phyloP scores from a whole-genome alignment of 1,140 invertebrate genomes.

The Drosophila lacteicornis region DNA sequence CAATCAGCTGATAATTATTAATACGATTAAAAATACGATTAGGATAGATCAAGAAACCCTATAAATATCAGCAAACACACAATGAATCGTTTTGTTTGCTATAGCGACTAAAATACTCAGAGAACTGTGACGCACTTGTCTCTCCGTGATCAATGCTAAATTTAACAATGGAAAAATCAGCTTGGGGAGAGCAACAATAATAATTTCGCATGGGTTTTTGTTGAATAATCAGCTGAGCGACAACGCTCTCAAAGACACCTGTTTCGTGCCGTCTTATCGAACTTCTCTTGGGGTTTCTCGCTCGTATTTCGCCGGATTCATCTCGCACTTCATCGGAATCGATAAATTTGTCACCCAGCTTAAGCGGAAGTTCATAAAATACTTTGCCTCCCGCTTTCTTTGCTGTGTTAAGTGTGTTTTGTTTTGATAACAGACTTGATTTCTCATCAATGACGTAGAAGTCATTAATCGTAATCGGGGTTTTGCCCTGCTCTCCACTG shows the following conservation, averaged over 20 bases:
- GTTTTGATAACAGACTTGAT: constrained; percentile 44
- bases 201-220: constrained; percentile 19
- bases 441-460: constrained; percentile 43
- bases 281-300: constrained; percentile 34
- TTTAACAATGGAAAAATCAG: constrained; percentile 38
- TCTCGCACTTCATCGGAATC: constrained; percentile 59
- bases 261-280: background rate
- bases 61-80: constrained; percentile 22
- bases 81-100: constrained; percentile 1
- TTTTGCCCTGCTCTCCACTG: constrained; percentile 5
- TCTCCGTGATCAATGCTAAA: constrained; percentile 35
- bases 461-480: background rate
- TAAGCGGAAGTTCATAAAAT: constrained; percentile 40
- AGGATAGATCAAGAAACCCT: constrained; percentile 56
- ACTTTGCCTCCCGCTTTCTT: constrained; percentile 27
- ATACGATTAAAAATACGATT: constrained; percentile 11
- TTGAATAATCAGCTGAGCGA: constrained; percentile 28
- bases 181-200: constrained; percentile 12
- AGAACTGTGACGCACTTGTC: constrained; percentile 51
- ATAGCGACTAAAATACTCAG: constrained; percentile 21
- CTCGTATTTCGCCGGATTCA: constrained; percentile 50
- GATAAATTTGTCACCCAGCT: constrained; percentile 63
- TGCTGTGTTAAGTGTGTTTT: constrained; percentile 17
- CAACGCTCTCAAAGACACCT: constrained; percentile 23
- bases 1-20: constrained; percentile 30